Evolutionary conservation across 2,113 vertebrate genomes (phyloP).

Genomic region (Panthera uncia): DNA sequence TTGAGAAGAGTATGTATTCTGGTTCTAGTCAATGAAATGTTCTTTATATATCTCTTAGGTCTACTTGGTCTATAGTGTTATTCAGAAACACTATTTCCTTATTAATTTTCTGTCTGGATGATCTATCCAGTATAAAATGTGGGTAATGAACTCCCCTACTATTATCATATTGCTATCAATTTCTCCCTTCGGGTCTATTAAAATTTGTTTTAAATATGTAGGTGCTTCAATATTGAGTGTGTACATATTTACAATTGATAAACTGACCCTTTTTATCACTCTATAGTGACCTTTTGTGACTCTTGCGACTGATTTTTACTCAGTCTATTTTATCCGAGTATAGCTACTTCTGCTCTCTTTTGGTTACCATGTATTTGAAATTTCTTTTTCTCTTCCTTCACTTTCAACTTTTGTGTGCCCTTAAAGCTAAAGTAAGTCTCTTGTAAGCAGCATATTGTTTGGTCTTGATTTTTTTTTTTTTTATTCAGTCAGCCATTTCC

Average conservation of each 20-base stretch:
- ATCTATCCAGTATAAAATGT: background rate
- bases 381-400: background rate
- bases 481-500: background rate
- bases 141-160: background rate
- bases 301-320: background rate
- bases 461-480: background rate
- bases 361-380: background rate
- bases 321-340: background rate
- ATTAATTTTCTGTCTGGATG: background rate
- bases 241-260: background rate
- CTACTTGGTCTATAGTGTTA: background rate
- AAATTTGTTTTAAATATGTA: background rate
- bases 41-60: background rate
- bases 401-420: background rate
- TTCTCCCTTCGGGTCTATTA: background rate
- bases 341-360: background rate
- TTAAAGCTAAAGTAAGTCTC: background rate
- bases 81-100: background rate
- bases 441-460: background rate
- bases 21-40: background rate
- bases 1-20: background rate
- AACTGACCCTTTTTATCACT: background rate
- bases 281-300: background rate
- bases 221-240: background rate
- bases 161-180: background rate